A percentile compares a stretch with the other conserved stretches of the same genome.
Evolutionary conservation across 2,113 vertebrate species (phyloP).

Genomic region (Scomber scombrus): DNA sequence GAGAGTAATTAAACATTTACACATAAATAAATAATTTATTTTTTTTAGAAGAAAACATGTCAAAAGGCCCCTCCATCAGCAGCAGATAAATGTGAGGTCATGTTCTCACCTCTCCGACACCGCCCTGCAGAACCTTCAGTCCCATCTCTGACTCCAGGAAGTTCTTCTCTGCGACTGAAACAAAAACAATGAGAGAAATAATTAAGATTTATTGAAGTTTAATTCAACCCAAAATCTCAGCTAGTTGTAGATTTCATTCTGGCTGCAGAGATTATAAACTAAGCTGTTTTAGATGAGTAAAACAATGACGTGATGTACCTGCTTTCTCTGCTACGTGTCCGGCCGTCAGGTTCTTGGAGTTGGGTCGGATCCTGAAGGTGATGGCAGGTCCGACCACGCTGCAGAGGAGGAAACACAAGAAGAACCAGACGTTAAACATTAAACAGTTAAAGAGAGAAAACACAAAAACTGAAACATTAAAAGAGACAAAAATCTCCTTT

Average conservation of each 20-base stretch:
- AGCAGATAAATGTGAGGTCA: no score
- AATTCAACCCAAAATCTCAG: no score
- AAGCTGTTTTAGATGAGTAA: neutral
- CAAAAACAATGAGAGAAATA: neutral
- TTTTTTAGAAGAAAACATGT: no score
- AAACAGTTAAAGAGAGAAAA: neutral
- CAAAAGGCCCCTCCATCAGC: no score
- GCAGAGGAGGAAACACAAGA: slow-evolving; percentile 49
- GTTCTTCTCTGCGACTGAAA: slow-evolving; percentile 88
- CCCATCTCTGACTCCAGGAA: slow-evolving; percentile 89
- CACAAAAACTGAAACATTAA: neutral
- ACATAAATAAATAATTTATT: no score
- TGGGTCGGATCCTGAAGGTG: slow-evolving; percentile 91
- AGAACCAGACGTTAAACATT: neutral
- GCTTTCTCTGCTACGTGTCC: slow-evolving; percentile 86
- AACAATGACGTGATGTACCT: slow-evolving; percentile 80
- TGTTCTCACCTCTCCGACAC: slow-evolving; percentile 92
- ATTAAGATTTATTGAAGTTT: no score
- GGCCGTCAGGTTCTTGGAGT: slow-evolving; percentile 90
- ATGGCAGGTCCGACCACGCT: slow-evolving; percentile 90
- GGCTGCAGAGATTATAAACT: no score
- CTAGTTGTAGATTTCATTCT: no score
- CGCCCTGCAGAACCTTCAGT: slow-evolving; percentile 91
- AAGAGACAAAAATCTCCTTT: neutral
- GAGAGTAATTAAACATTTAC: no score